A percentile compares a stretch with the other conserved stretches of the same genome.
Evolutionary conservation across 2,113 vertebrate genomes (phyloP).

Genomic region (Amblyornis subalaris): DNA sequence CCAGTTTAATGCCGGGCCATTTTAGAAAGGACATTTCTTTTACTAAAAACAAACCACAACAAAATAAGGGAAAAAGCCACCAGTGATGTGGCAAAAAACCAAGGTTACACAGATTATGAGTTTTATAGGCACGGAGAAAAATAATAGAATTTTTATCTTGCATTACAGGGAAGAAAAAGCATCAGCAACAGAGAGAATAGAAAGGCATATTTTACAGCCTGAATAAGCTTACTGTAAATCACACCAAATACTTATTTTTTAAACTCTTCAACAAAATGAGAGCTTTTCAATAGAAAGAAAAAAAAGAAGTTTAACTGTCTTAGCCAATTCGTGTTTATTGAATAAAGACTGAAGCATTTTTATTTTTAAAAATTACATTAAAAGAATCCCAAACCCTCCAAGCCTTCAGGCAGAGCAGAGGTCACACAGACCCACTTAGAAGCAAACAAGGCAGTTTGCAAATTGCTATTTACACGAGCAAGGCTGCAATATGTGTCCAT

Average conservation of each 20-base stretch:
- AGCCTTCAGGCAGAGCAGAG: background rate
- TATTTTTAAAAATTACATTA: background rate
- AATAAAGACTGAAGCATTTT: background rate
- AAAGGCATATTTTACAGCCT: background rate
- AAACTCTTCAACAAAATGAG: background rate
- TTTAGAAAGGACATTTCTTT: background rate
- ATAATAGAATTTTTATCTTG: background rate
- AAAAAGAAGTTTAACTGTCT: background rate
- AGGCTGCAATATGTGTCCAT: background rate
- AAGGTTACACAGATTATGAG: background rate
- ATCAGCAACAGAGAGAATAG: background rate
- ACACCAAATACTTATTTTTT: background rate
- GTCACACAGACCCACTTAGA: background rate
- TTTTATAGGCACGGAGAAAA: background rate
- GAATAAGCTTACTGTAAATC: background rate
- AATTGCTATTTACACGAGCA: background rate
- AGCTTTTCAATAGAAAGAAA: background rate
- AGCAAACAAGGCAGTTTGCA: background rate
- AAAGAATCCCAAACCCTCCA: background rate
- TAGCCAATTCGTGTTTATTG: background rate
- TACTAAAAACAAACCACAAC: background rate
- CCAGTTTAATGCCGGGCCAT: background rate
- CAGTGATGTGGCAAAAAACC: background rate
- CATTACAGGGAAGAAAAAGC: background rate
- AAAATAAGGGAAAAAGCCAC: background rate